Conservation (phyloP, 2,113 vertebrate genomes). For the Forbesichthys agassizii region DNA sequence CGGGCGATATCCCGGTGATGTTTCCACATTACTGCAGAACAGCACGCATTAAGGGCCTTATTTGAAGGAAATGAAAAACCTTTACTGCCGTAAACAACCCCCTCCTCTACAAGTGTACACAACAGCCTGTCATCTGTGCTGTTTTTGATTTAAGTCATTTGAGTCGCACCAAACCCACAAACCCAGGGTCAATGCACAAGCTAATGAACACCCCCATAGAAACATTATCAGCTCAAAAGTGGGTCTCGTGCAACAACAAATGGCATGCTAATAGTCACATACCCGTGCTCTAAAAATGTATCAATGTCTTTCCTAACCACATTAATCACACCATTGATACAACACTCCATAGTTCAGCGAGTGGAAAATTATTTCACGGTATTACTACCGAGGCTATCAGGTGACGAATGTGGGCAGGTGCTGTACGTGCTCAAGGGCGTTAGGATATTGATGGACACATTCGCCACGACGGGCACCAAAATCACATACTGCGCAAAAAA, state of each 20-base stretch:
- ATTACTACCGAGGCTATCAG: conserved; percentile 39
- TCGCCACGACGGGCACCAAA: background rate
- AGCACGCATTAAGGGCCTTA: conserved; percentile 28
- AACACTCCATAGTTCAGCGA: background rate
- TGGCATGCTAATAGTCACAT: conserved; percentile 10
- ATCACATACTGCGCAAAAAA: too few relatives aligned
- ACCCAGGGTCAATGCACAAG: conserved; percentile 41
- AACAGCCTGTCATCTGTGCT: background rate
- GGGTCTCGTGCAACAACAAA: conserved; percentile 21
- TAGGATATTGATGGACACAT: background rate
- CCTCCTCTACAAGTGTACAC: too few relatives aligned
- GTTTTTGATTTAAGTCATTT: conserved; percentile 36
- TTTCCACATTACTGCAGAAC: conserved; percentile 46
- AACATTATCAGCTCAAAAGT: conserved; percentile 5
- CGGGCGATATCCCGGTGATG: conserved; percentile 53
- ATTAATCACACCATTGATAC: conserved; percentile 23
- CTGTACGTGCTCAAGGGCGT: conserved; percentile 1
- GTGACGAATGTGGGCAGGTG: conserved; percentile 35
- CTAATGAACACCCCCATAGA: conserved; percentile 36
- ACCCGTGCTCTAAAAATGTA: background rate
- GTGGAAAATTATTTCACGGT: conserved; percentile 40
- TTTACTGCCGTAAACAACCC: background rate
- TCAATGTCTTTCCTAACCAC: too few relatives aligned
- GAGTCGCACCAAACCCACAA: conserved; percentile 30
- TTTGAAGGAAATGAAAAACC: conserved; percentile 8